phyloP scores from a whole-genome alignment of 1,140 invertebrate species.

The Cheumatopsyche charites region DNA sequence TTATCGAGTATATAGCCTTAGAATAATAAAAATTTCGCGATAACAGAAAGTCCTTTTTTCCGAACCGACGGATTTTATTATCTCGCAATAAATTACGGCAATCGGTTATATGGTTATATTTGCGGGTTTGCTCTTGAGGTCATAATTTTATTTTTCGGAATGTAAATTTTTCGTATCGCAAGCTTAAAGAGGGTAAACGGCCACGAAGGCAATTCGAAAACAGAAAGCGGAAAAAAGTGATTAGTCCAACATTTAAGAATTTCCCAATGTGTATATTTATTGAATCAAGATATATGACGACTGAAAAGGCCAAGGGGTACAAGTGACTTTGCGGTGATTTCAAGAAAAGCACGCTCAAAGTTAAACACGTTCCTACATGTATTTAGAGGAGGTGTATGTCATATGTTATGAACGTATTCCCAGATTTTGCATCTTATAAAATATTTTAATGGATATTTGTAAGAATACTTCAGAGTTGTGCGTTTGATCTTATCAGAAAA shows the following conservation, averaged over 20 bases:
- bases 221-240: too few species aligned
- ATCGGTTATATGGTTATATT: not conserved
- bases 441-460: too few species aligned
- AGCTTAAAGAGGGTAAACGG: not conserved
- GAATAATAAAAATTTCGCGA: slow-evolving; percentile 17
- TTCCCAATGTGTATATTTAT: not conserved
- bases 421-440: too few species aligned
- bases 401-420: too few species aligned
- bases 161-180: slow-evolving; percentile 28
- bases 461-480: too few species aligned
- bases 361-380: too few species aligned
- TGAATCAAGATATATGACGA: too few species aligned
- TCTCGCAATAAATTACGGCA: slow-evolving; percentile 31
- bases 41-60: not conserved
- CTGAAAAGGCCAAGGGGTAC: too few species aligned
- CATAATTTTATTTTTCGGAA: slow-evolving; percentile 30
- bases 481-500: too few species aligned
- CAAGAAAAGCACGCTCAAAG: too few species aligned
- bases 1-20: slow-evolving; percentile 1
- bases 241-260: not conserved
- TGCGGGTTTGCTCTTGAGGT: not conserved
- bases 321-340: too few species aligned
- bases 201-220: not conserved
- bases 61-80: slow-evolving; percentile 30
- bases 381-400: too few species aligned